Conservation (phyloP, 2,113 vertebrate species). For the Toxotes jaculatrix region DNA sequence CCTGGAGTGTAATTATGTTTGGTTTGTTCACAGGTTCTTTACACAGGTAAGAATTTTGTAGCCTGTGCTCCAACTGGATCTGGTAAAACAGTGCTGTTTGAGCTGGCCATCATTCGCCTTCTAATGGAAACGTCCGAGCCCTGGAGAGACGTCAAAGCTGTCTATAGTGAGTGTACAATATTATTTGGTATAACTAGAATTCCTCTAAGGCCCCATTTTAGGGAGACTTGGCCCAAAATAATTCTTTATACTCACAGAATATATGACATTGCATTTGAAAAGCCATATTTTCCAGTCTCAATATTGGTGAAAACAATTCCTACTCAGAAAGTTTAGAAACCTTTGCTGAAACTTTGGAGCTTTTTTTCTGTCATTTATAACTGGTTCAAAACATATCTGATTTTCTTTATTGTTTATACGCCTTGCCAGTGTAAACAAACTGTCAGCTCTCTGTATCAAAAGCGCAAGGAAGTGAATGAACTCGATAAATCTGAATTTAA, state of each 20-base stretch:
- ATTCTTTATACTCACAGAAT: neutral
- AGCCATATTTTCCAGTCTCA: neutral
- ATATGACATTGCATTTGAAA: neutral
- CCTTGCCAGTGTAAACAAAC: neutral
- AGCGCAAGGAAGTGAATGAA: neutral
- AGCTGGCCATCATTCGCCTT: constrained; percentile 94
- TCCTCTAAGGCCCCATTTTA: neutral
- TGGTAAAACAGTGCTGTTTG: constrained; percentile 97
- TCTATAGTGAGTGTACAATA: constrained; percentile 84
- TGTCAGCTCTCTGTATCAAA: neutral
- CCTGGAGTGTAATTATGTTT: constrained; percentile 19
- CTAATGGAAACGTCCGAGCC: constrained; percentile 92
- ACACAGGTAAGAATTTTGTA: constrained; percentile 94
- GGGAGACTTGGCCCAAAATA: neutral
- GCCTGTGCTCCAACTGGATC: constrained; percentile 96
- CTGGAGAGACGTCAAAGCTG: constrained; percentile 94
- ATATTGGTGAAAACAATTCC: neutral
- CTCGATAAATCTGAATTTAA: neutral
- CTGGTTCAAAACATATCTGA: neutral
- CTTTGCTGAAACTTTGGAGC: neutral
- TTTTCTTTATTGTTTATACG: neutral
- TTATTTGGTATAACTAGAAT: constrained; percentile 5
- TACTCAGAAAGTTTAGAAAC: neutral
- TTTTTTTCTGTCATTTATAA: no score
- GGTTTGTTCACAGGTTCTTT: constrained; percentile 89